A percentile compares a stretch with the other conserved stretches of the same genome.
Conservation (phyloP, 37 sponge, comb jelly and placozoan genomes). For the Oscarella lobularis region DNA sequence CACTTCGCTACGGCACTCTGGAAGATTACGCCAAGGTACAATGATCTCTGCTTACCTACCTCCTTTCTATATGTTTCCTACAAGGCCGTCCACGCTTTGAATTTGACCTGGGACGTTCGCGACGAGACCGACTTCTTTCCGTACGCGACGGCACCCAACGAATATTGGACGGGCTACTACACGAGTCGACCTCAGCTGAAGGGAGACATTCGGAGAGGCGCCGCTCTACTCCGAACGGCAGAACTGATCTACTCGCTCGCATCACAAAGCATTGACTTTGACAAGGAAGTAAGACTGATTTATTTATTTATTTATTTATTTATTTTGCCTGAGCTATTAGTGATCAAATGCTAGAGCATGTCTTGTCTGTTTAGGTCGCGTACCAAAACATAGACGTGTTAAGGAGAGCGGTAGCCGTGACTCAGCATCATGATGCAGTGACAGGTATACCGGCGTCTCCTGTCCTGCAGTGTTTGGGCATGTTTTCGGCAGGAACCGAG, state of each 20-base stretch:
- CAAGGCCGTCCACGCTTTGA: neutral
- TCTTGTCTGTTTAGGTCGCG: neutral
- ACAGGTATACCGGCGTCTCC: neutral
- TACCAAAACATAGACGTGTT: neutral
- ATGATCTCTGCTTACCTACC: no score
- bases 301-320: no score
- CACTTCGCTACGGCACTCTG: slow-evolving; percentile 2
- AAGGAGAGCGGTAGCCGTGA: neutral
- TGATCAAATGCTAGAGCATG: neutral
- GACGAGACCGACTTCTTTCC: slow-evolving; percentile 1
- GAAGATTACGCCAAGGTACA: neutral
- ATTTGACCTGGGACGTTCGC: neutral
- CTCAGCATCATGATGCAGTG: slow-evolving; percentile 1
- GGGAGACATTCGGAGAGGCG: neutral
- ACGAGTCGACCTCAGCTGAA: slow-evolving; percentile 4
- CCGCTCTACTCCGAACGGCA: neutral
- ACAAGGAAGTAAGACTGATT: neutral
- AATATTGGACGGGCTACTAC: slow-evolving; percentile 7
- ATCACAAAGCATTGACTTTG: neutral
- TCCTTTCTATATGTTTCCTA: no score
- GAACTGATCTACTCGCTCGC: neutral
- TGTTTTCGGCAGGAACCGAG: slow-evolving; percentile 1
- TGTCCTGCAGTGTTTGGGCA: no score
- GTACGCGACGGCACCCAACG: neutral
- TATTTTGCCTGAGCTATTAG: neutral